Conservation (phyloP, 2,888 invertebrate genomes). For the Phorcus lineatus region DNA sequence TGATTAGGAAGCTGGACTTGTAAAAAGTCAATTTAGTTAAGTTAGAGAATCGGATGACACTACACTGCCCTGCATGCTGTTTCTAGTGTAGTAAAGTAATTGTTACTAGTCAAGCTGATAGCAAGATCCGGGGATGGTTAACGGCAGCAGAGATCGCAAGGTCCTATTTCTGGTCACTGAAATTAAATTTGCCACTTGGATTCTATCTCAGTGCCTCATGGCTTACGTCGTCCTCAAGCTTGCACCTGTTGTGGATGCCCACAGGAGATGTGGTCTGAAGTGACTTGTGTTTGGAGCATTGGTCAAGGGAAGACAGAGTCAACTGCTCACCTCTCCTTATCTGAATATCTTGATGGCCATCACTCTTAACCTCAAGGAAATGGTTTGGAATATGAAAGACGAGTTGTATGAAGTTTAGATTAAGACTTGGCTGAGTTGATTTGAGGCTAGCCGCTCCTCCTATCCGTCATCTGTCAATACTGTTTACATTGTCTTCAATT, state of each 20-base stretch:
- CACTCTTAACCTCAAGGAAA: background rate
- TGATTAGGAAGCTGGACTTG: too few relatives aligned
- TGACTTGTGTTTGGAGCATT: too few relatives aligned
- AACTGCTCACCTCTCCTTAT: background rate
- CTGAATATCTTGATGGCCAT: background rate
- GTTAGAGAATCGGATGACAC: too few relatives aligned
- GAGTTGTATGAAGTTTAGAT: constrained; percentile 9
- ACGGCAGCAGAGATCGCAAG: background rate
- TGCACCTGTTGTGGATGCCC: background rate
- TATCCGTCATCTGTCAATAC: constrained; percentile 5
- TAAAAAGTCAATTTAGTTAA: too few relatives aligned
- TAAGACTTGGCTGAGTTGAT: background rate
- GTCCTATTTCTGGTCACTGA: background rate
- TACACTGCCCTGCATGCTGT: too few relatives aligned
- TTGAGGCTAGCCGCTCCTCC: background rate
- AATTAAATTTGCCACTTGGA: constrained; percentile 9
- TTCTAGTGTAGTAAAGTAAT: too few relatives aligned
- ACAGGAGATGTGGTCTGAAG: background rate
- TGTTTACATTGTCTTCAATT: constrained; percentile 15
- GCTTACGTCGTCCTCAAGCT: background rate
- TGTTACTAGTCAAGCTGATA: too few relatives aligned
- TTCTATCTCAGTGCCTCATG: background rate
- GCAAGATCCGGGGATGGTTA: background rate
- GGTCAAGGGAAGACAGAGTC: background rate
- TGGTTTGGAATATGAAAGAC: background rate